phyloP scores from a whole-genome alignment of 2,888 invertebrate genomes.

The Parnassius mnemosyne region DNA sequence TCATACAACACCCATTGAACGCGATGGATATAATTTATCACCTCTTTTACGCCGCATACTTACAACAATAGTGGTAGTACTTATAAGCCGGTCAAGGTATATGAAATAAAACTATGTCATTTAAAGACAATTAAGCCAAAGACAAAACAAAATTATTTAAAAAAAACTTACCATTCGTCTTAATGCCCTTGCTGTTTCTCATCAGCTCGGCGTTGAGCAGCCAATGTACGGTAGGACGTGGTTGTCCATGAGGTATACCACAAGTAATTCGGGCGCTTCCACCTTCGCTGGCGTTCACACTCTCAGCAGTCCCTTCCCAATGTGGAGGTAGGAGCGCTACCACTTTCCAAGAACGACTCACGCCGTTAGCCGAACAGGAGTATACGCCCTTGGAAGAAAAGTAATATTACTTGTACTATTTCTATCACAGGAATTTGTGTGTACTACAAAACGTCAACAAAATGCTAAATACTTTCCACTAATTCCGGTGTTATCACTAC shows the following conservation, averaged over 20 bases:
- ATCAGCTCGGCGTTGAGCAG: slow-evolving; percentile 90
- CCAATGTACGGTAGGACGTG: slow-evolving; percentile 90
- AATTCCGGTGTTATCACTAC: too few relatives aligned
- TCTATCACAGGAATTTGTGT: too few relatives aligned
- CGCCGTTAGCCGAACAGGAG: slow-evolving; percentile 86
- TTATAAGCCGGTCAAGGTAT: too few relatives aligned
- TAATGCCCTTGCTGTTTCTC: slow-evolving; percentile 57
- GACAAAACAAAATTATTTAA: background rate
- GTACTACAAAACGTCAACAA: too few relatives aligned
- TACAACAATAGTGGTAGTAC: too few relatives aligned
- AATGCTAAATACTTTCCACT: too few relatives aligned
- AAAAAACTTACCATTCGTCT: slow-evolving; percentile 50
- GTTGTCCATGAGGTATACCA: slow-evolving; percentile 85
- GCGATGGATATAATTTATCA: too few relatives aligned
- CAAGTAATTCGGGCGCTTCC: slow-evolving; percentile 61
- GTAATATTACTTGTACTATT: background rate
- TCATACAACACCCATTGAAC: too few relatives aligned
- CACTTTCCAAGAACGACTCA: slow-evolving; percentile 69
- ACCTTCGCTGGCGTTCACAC: slow-evolving; percentile 79
- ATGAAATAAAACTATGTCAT: too few relatives aligned
- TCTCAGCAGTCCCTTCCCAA: slow-evolving; percentile 75
- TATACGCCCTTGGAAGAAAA: slow-evolving; percentile 83
- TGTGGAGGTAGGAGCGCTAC: slow-evolving; percentile 65
- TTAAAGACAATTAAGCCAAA: too few relatives aligned
- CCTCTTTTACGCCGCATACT: too few relatives aligned